Conservation (phyloP, 2,113 vertebrate species). For the Pogonocichla stellata region DNA sequence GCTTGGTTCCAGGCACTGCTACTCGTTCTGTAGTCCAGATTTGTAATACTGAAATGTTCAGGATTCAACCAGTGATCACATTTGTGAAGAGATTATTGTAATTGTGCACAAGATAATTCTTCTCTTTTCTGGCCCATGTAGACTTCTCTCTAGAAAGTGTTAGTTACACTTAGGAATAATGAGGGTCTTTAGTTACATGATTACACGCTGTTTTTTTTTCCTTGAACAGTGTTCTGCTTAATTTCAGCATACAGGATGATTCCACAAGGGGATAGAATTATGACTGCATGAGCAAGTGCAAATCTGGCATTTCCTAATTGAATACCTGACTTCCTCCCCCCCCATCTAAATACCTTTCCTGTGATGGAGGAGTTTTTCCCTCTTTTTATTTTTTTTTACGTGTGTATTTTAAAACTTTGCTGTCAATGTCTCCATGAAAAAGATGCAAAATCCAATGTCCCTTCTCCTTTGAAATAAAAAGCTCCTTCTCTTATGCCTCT, state of each 20-base stretch:
- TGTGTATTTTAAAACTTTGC: not conserved
- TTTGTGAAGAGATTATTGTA: not conserved
- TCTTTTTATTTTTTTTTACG: not conserved
- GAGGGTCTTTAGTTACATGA: not conserved
- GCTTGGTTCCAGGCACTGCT: not conserved
- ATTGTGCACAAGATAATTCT: not conserved
- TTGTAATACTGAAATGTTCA: not conserved
- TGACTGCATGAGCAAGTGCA: not conserved
- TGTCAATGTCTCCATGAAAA: not conserved
- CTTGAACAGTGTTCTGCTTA: not conserved
- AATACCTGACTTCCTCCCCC: not conserved
- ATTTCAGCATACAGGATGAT: not conserved
- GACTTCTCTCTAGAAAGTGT: not conserved
- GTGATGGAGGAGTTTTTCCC: rapidly evolving
- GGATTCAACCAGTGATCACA: not conserved
- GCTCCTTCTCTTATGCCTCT: not conserved
- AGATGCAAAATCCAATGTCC: not conserved
- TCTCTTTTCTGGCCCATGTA: not conserved
- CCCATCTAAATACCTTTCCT: not conserved
- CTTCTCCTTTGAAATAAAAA: not conserved
- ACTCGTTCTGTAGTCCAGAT: not conserved
- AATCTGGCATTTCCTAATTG: not conserved
- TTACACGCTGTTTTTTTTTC: not conserved
- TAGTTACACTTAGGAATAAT: not conserved
- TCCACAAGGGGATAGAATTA: slow-evolving; percentile 9